Conservation (phyloP, 2,888 invertebrate genomes). For the Protonemura montana region DNA sequence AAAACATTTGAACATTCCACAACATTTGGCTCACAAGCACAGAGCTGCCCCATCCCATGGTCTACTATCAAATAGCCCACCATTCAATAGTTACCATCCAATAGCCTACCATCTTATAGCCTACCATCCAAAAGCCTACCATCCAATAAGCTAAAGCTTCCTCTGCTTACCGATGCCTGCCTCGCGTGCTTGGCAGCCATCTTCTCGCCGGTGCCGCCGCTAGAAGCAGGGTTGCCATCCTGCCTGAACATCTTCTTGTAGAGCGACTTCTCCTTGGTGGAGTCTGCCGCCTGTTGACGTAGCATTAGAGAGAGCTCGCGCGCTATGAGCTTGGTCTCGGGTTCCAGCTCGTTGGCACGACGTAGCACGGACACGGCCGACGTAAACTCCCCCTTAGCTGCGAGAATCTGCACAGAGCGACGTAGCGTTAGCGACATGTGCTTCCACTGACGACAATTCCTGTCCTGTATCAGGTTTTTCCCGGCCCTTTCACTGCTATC, state of each 20-base stretch:
- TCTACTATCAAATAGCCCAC: no score
- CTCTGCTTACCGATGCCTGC: conserved; percentile 47
- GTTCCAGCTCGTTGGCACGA: conserved; percentile 70
- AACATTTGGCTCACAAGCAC: no score
- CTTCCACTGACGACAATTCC: no score
- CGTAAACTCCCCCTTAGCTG: conserved; percentile 72
- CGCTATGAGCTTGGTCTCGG: conserved; percentile 68
- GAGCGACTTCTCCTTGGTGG: conserved; percentile 68
- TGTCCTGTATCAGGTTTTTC: no score
- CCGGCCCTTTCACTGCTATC: no score
- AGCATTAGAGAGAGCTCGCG: conserved; percentile 66
- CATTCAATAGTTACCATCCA: no score
- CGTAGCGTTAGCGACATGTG: no score
- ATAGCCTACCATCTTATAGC: no score
- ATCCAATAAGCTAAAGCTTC: no score
- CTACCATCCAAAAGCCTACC: no score
- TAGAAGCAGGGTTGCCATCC: not conserved
- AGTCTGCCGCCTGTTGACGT: conserved; percentile 66
- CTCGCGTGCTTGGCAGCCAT: conserved; percentile 32
- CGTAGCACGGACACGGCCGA: conserved; percentile 73
- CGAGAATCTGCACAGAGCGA: conserved; percentile 69
- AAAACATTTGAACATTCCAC: no score
- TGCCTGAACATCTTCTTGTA: conserved; percentile 73
- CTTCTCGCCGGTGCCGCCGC: conserved; percentile 46
- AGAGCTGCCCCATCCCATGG: no score